phyloP scores from a whole-genome alignment of 2,888 invertebrate genomes.

The Glyphotaelius pellucidus region DNA sequence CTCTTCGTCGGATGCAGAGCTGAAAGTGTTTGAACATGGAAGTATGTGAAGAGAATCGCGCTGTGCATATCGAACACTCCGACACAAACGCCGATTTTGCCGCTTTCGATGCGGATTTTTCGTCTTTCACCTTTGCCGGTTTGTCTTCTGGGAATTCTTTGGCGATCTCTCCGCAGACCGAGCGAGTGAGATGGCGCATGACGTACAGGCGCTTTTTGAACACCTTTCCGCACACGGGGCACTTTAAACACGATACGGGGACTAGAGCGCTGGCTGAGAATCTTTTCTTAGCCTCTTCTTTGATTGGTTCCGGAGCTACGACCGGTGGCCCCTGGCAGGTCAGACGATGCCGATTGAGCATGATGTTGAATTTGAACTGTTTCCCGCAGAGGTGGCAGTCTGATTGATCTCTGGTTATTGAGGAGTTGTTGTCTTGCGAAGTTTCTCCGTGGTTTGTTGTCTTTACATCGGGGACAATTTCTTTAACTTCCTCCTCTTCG shows the following conservation, averaged over 20 bases:
- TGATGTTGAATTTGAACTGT: slow-evolving; percentile 75
- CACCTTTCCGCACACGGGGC: slow-evolving; percentile 54
- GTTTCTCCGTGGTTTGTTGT: slow-evolving; percentile 40
- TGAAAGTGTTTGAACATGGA: slow-evolving; percentile 61
- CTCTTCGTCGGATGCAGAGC: slow-evolving; percentile 53
- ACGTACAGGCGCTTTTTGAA: slow-evolving; percentile 57
- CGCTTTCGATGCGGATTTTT: neutral
- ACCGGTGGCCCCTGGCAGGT: slow-evolving; percentile 37
- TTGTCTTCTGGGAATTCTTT: slow-evolving; percentile 51
- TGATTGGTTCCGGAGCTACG: neutral
- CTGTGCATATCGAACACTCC: slow-evolving; percentile 63
- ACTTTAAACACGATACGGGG: slow-evolving; percentile 40
- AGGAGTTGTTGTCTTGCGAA: slow-evolving; percentile 38
- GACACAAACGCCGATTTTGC: slow-evolving; percentile 40
- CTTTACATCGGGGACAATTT: neutral
- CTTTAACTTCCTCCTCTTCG: neutral
- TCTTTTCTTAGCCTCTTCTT: neutral
- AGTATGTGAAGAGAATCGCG: slow-evolving; percentile 53
- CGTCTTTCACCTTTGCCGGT: neutral
- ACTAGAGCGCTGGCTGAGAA: neutral
- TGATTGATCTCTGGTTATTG: slow-evolving; percentile 62
- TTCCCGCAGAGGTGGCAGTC: slow-evolving; percentile 73
- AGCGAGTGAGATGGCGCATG: slow-evolving; percentile 48
- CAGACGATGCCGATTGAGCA: slow-evolving; percentile 73
- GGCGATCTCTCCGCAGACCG: slow-evolving; percentile 46